Evolutionary conservation across 2,113 vertebrate species (phyloP).

Genomic region (Vidua chalybeata): DNA sequence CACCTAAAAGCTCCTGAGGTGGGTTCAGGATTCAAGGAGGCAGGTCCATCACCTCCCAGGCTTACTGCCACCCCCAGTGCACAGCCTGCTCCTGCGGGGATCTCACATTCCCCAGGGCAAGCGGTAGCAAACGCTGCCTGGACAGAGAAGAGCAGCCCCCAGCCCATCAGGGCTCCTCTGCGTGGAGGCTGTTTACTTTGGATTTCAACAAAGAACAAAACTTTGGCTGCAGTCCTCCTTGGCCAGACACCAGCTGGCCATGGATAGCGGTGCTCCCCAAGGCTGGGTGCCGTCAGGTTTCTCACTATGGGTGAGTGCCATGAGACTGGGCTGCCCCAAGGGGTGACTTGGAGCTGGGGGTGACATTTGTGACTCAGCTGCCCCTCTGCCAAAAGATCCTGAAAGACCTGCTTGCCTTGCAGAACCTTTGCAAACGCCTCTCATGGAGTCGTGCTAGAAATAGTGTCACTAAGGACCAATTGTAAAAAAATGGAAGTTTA

Average conservation of each 20-base stretch:
- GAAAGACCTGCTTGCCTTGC: not conserved
- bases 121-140: not conserved
- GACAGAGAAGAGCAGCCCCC: not conserved
- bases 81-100: fast-evolving
- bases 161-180: not conserved
- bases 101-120: not conserved
- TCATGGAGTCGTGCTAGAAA: not conserved
- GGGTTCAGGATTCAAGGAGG: not conserved
- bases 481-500: not conserved
- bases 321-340: not conserved
- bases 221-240: not conserved
- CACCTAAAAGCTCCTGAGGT: not conserved
- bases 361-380: fast-evolving
- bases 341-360: not conserved
- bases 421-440: not conserved
- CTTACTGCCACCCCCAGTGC: not conserved
- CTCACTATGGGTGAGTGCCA: not conserved
- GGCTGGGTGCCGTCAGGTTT: not conserved
- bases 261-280: not conserved
- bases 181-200: not conserved
- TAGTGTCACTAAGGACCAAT: not conserved
- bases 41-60: not conserved
- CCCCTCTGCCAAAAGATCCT: not conserved
- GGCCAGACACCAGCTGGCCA: not conserved
- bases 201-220: conserved; percentile 9